phyloP scores from a whole-genome alignment of 2,888 invertebrate genomes.

The Aplocera efformata region DNA sequence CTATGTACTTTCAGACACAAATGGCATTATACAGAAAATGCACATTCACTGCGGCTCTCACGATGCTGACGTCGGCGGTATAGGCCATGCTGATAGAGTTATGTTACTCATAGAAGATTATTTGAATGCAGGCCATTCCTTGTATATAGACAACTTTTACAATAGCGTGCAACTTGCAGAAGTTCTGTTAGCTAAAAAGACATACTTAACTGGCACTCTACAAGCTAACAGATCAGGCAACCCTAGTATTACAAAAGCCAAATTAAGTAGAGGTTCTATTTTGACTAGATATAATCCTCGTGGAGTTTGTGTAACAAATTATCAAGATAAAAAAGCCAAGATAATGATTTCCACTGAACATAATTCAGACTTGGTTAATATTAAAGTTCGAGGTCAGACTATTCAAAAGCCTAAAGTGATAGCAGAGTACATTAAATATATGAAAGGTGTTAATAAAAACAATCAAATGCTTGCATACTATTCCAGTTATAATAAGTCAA shows the following conservation, averaged over 20 bases:
- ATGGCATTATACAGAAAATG: background rate
- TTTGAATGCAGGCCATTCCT: constrained; percentile 15
- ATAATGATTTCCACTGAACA: constrained; percentile 7
- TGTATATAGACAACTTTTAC: constrained; percentile 23
- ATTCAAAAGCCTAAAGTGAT: constrained; percentile 1
- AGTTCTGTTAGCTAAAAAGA: constrained; percentile 12
- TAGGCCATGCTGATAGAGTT: constrained; percentile 22
- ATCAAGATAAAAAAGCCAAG: constrained; percentile 1
- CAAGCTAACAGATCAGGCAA: constrained; percentile 8
- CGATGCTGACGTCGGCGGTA: constrained; percentile 9
- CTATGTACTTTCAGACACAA: constrained; percentile 4
- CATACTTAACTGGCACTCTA: constrained; percentile 19
- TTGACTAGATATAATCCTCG: background rate
- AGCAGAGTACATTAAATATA: constrained; percentile 5
- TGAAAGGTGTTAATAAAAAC: constrained; percentile 6
- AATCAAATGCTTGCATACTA: constrained; percentile 10
- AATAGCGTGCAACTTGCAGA: constrained; percentile 18
- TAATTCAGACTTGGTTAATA: background rate
- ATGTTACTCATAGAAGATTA: constrained; percentile 19
- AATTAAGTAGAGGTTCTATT: constrained; percentile 5
- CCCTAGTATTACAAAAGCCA: constrained; percentile 5
- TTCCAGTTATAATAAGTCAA: background rate
- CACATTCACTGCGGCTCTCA: constrained; percentile 10
- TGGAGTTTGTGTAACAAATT: constrained; percentile 4
- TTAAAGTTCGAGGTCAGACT: background rate